Conservation (phyloP, 2,113 vertebrate species). For the Genyomyrus donnyi region DNA sequence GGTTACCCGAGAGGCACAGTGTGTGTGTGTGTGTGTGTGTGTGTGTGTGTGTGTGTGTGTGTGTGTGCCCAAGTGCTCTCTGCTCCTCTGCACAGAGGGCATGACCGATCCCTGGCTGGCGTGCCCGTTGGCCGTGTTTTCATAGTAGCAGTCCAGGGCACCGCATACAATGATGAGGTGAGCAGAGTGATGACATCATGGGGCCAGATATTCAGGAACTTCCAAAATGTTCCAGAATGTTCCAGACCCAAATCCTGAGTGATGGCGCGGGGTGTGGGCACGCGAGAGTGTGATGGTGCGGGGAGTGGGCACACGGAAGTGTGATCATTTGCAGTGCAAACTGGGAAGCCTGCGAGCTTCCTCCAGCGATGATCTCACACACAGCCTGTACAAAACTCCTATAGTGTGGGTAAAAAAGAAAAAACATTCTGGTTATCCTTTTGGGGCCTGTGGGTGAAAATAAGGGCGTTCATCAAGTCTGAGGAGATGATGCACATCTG, state of each 20-base stretch:
- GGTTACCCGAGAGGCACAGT: not conserved
- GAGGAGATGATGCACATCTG: not conserved
- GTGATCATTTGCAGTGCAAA: not conserved
- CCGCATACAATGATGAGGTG: not conserved
- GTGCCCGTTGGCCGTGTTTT: not conserved
- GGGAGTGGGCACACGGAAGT: not conserved
- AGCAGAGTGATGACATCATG: not conserved
- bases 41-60: not conserved
- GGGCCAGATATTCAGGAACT: not conserved
- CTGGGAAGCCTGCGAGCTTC: not conserved
- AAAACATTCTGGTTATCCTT: not conserved
- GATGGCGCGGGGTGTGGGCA: not conserved
- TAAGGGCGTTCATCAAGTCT: not conserved
- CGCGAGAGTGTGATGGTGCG: no score
- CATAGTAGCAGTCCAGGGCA: not conserved
- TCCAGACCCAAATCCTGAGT: not conserved
- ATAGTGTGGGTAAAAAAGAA: not conserved
- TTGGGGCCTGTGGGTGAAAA: not conserved
- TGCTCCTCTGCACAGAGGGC: conserved; percentile 20
- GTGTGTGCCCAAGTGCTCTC: not conserved
- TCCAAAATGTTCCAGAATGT: not conserved
- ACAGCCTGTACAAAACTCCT: not conserved
- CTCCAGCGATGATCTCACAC: not conserved
- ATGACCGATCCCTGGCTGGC: not conserved
- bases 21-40: not conserved